Percentiles rank a stretch among this genome's conserved stretches.
Evolutionary conservation across 2,113 vertebrate species (phyloP).

Genomic region (Nibea coibor): DNA sequence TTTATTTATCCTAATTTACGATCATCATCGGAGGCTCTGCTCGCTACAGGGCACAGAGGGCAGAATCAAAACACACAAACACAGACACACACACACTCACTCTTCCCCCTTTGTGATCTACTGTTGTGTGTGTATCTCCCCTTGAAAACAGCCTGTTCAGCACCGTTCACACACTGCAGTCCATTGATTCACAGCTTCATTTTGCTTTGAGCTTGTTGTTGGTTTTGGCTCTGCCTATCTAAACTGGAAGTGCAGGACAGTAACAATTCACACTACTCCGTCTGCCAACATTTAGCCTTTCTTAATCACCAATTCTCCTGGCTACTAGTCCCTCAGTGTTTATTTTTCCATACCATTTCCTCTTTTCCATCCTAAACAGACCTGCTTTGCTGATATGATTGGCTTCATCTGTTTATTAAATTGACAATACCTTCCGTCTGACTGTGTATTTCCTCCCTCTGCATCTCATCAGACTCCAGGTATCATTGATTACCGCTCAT

Average conservation of each 20-base stretch:
- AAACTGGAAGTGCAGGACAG: conserved; percentile 36
- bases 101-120: conserved; percentile 24
- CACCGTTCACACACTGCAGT: conserved; percentile 52
- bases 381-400: conserved; percentile 45
- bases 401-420: conserved; percentile 56
- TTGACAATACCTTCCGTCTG: conserved; percentile 34
- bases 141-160: conserved; percentile 71
- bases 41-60: conserved; percentile 29
- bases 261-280: conserved; percentile 34
- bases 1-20: conserved; percentile 66
- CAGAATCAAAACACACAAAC: conserved; percentile 36
- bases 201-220: conserved; percentile 42
- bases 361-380: conserved; percentile 26
- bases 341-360: conserved; percentile 3
- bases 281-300: conserved; percentile 40
- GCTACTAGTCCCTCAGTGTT: neutral
- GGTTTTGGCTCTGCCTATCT: conserved; percentile 58
- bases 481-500: conserved; percentile 52
- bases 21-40: conserved; percentile 32
- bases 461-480: conserved; percentile 49
- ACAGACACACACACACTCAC: conserved; percentile 14
- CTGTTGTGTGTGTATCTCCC: conserved; percentile 41
- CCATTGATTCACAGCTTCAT: conserved; percentile 66
- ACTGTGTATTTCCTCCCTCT: conserved; percentile 32
- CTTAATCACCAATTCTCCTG: conserved; percentile 37